phyloP scores from a whole-genome alignment of 2,888 invertebrate genomes.

The Lasius platythorax region DNA sequence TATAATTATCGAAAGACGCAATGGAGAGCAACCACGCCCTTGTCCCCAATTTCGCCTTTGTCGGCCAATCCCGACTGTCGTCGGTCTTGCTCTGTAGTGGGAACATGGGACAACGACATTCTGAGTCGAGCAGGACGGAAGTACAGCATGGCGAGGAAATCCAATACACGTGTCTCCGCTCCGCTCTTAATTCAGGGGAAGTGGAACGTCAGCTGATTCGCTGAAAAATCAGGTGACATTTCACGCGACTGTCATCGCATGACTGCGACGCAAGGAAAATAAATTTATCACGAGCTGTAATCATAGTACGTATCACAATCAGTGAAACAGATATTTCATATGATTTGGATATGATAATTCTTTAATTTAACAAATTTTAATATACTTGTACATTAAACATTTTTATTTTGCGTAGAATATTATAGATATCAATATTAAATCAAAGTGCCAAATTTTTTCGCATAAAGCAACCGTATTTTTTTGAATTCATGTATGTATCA shows the following conservation, averaged over 20 bases:
- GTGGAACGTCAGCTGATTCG: slow-evolving; percentile 51
- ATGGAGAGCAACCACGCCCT: slow-evolving; percentile 85
- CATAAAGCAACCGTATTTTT: background rate
- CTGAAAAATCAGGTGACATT: slow-evolving; percentile 27
- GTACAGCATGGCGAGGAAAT: slow-evolving; percentile 66
- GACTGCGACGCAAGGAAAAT: background rate
- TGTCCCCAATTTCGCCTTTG: slow-evolving; percentile 78
- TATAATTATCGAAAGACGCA: slow-evolving; percentile 82
- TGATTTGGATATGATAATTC: background rate
- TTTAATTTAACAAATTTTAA: slow-evolving; percentile 10
- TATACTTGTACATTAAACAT: background rate
- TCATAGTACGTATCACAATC: background rate
- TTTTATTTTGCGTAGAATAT: background rate
- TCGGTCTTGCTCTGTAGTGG: slow-evolving; percentile 75
- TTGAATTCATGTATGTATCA: background rate
- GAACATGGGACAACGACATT: slow-evolving; percentile 80
- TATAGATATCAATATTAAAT: background rate
- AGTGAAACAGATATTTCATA: background rate
- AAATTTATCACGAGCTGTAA: background rate
- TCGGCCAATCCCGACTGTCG: slow-evolving; percentile 83
- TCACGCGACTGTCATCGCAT: background rate
- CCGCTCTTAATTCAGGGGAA: slow-evolving; percentile 72
- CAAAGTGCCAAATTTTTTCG: background rate
- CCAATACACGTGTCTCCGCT: slow-evolving; percentile 55
- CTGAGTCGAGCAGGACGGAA: slow-evolving; percentile 77